These are phyloP conservation scores for Pachyramphus minor DNA, from an alignment of 2,113 vertebrate species.

Conservation along the genomic window DNA sequence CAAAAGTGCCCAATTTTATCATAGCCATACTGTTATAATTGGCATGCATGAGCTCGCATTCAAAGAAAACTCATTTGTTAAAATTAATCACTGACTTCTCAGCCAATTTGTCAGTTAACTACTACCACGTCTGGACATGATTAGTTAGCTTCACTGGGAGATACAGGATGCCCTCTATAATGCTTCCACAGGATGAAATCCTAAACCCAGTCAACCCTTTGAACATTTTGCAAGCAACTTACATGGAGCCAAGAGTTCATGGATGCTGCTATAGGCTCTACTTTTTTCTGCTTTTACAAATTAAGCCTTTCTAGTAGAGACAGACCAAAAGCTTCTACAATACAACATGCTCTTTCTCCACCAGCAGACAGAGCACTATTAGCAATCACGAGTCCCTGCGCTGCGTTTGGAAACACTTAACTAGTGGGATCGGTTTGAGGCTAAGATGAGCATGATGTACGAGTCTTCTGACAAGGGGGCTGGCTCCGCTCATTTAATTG, in stretches of 20 bases:
- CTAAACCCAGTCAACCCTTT: not conserved
- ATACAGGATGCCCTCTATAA: not conserved
- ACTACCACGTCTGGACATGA: not conserved
- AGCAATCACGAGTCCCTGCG: not conserved
- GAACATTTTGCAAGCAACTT: not conserved
- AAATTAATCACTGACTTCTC: constrained; percentile 33
- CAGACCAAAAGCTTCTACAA: not conserved
- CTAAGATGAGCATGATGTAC: not conserved
- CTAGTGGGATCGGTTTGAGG: rapidly evolving
- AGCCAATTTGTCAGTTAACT: not conserved
- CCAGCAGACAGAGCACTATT: not conserved
- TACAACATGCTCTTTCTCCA: not conserved
- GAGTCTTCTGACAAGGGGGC: not conserved
- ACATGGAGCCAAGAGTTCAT: not conserved
- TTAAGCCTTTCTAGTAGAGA: not conserved
- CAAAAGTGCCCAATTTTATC: not conserved
- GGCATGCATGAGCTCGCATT: not conserved
- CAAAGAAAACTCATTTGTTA: constrained; percentile 24
- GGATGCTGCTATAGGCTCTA: not conserved
- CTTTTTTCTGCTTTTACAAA: not conserved
- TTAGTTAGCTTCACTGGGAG: not conserved
- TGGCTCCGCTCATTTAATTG: constrained; percentile 15
- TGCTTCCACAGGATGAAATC: not conserved
- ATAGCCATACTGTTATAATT: not conserved
- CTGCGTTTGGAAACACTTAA: not conserved